Evolutionary conservation across 2,888 invertebrate species (phyloP), one percentile per base, ranked within the genome.

Genomic region (Sinohyriopsis cumingii): DNA sequence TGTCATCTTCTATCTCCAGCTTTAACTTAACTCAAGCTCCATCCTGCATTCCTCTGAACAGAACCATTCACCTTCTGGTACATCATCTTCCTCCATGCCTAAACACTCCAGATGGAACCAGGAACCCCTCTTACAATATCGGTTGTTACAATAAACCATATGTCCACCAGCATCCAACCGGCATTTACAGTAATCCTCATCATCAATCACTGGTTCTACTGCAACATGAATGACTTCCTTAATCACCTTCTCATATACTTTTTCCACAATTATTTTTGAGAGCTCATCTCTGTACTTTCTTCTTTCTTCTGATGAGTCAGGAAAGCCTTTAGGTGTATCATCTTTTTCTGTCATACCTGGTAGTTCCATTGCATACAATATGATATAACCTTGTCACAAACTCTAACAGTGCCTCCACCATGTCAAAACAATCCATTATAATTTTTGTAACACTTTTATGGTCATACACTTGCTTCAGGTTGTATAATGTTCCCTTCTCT

Each of bases 101-200:
- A 71, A n/a, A 53, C 68, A 72, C 6, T 65, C 65, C n/a, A 72
- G 25, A 53, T 72, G 72, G 25, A 72, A 72, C 72, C 72, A 72
- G 15, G 59, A 53, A n/a, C 59, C 56, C 15, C 63, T 54, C 22
- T 45, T n/a, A 59, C 71, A 71, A 55, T 45, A 53, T 7, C 19
- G 45, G 33, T 70, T 66, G 28, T 22, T 55, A 56, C 69, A 69
- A 56, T 65, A 65, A 28, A 69, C 24, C 61, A 60, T 61, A 9
- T 20, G 56, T n/a, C 69, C 69, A 64, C 69, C 69, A 7, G 28
- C 19, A 12, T 69, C 65, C 19, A 55, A 20, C 25, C 55, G 59
- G 24, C 69, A 69, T 12, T 56, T 56, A 24, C 69, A 69, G 19
- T 69, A 61, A 20, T 53, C n/a, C 6, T 12, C 22, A 18, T 22